phyloP scores from a whole-genome alignment of 1,140 invertebrate species.

The Hycleus phaleratus region DNA sequence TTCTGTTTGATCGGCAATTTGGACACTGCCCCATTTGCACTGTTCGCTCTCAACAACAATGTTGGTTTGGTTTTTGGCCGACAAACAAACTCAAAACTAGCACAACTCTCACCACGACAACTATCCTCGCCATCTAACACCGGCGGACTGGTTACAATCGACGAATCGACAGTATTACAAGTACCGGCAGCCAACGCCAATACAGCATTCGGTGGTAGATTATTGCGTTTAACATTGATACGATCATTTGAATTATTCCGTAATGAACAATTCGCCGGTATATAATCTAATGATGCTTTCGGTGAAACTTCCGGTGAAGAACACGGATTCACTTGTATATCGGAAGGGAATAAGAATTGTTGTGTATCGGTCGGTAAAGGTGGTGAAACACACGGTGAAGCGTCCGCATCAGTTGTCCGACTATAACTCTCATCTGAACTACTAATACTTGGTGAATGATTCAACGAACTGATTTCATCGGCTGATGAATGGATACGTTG shows the following conservation, averaged over 20 bases:
- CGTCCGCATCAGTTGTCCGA: slow-evolving; percentile 59
- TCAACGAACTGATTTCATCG: slow-evolving; percentile 70
- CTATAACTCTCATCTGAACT: slow-evolving; percentile 76
- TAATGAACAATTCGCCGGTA: slow-evolving; percentile 41
- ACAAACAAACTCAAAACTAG: slow-evolving; percentile 54
- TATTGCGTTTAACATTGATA: slow-evolving; percentile 32
- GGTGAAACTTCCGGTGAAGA: slow-evolving; percentile 45
- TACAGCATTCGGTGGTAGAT: slow-evolving; percentile 43
- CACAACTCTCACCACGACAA: slow-evolving; percentile 52
- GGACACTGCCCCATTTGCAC: slow-evolving; percentile 28
- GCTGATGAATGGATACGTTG: slow-evolving; percentile 64
- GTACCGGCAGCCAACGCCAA: slow-evolving; percentile 39
- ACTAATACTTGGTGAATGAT: slow-evolving; percentile 68
- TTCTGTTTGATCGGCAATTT: slow-evolving; percentile 29
- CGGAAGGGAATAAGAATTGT: slow-evolving; percentile 54
- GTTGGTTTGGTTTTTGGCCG: slow-evolving; percentile 32
- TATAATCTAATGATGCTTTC: slow-evolving; percentile 43
- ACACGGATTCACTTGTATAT: slow-evolving; percentile 49
- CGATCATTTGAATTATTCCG: slow-evolving; percentile 30
- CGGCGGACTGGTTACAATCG: slow-evolving; percentile 40
- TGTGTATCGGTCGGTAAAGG: slow-evolving; percentile 45
- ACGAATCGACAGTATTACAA: slow-evolving; percentile 40
- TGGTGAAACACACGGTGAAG: slow-evolving; percentile 53
- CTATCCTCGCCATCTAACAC: slow-evolving; percentile 37
- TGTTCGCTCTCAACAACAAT: slow-evolving; percentile 26